Evolutionary conservation across 2,888 invertebrate genomes (phyloP).

Genomic region (Spilosoma lubricipeda): DNA sequence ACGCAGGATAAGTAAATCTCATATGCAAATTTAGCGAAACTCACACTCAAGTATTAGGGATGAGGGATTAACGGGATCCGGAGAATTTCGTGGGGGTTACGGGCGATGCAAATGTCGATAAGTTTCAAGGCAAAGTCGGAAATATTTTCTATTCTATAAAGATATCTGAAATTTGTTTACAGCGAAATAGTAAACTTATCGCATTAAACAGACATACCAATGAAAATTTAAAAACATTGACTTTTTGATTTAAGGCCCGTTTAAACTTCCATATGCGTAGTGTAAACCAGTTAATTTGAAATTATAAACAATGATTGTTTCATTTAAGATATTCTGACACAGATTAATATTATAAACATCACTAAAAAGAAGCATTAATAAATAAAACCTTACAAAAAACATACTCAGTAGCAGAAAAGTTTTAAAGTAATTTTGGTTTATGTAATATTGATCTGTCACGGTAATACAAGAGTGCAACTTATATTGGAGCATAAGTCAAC

Average conservation of each 20-base stretch:
- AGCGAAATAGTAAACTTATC: not conserved
- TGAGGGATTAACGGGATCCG: conserved; percentile 30
- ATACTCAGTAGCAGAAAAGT: too few species aligned
- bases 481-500: not conserved
- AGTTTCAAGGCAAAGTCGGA: conserved; percentile 26
- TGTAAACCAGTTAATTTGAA: too few species aligned
- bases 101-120: conserved; percentile 38
- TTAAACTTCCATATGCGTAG: too few species aligned
- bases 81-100: conserved; percentile 20
- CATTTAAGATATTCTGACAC: too few species aligned
- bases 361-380: too few species aligned
- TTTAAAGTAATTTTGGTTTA: too few species aligned
- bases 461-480: not conserved
- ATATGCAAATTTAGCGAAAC: conserved; percentile 69
- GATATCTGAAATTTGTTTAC: not conserved
- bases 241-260: too few species aligned
- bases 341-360: too few species aligned
- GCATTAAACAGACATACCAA: not conserved
- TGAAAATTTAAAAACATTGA: too few species aligned
- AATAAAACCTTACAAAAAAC: too few species aligned
- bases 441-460: not conserved
- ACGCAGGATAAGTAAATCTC: conserved; percentile 68
- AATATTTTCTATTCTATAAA: not conserved
- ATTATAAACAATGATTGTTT: too few species aligned
- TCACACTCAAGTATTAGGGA: conserved; percentile 51